Evolutionary conservation across 2,888 invertebrate genomes (phyloP), one percentile per base, ranked within the genome.

Genomic region (Leuctra nigra): DNA sequence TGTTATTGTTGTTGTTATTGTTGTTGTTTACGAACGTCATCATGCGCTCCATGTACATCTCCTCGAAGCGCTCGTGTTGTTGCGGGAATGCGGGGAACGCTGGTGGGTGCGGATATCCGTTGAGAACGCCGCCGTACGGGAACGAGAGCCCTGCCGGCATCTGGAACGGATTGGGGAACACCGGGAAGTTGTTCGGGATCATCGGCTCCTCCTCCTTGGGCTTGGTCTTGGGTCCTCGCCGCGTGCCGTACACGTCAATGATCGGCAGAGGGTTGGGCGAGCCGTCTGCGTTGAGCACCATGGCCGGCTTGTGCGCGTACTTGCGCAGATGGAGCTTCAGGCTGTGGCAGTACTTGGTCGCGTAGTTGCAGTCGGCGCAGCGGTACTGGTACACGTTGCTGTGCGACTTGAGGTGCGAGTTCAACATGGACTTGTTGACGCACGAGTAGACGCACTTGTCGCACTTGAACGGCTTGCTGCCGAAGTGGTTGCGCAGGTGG

Each of bases 391-490:
- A 95, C 1, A 95, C 78, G 63, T 86, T 87, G 0, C 90, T 90
- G 72, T 99, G 99, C 0, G 93, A 94, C 70, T 99, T 99, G 68
- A 95, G 81, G 70, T 99, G 99, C 0, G 95, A 96, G 73, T 95
- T 98, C 55, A 99, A 77, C 99, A 99, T 99, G 0, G 97, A 97
- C 71, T 96, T 95, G 75, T 95, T 97, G n/a, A 96, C 95, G 69
- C 96, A 97, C 0, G 85, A 81, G 68, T 94, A 94, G 16, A 81
- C 78, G 70, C 97, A 98, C 68, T 91, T 85, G 61, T 81, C 80
- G 72, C 97, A 98, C 70, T 90, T 89, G 77, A 91, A 97, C 1
- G 98, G 98, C 69, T 99, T 99, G 1, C 89, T 87, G 36, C 95
- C 94, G 66, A 86, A 81, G 72, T 99, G 99, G 70, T 97, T 97